Evolutionary conservation across 2,888 invertebrate genomes (phyloP).

Genomic region (Dichetophora obliterata): DNA sequence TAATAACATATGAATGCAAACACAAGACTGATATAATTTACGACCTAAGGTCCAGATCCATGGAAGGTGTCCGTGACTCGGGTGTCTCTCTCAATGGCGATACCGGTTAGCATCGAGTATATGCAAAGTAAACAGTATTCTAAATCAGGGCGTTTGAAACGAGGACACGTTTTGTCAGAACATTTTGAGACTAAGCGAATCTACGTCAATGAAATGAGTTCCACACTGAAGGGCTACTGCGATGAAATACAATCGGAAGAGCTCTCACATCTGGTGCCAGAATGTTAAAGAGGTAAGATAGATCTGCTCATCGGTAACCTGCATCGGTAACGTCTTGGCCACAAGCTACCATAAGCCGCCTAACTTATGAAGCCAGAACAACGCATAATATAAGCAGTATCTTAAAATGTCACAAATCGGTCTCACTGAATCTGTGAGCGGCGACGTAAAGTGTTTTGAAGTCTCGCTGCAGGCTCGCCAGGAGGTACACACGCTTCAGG

Average conservation of each 20-base stretch:
- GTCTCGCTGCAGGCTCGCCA: conserved; percentile 94
- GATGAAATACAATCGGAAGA: too few relatives aligned
- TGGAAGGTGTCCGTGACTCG: conserved; percentile 67
- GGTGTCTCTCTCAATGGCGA: conserved; percentile 67
- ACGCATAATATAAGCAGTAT: conserved; percentile 92
- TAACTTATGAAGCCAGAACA: conserved; percentile 96
- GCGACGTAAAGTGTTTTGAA: conserved; percentile 92
- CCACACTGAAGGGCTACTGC: too few relatives aligned
- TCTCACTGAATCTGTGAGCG: conserved; percentile 93
- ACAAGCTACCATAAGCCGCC: conserved; percentile 94
- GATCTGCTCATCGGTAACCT: too few relatives aligned
- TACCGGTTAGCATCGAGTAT: conserved; percentile 60
- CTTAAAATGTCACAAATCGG: conserved; percentile 96
- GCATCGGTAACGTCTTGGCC: conserved; percentile 89
- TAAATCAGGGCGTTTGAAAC: conserved; percentile 80
- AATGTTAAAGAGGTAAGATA: too few relatives aligned
- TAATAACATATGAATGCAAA: too few relatives aligned
- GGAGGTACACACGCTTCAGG: conserved; percentile 94
- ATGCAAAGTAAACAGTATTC: too few relatives aligned
- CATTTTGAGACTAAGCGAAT: conserved; percentile 92
- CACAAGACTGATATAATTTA: too few relatives aligned
- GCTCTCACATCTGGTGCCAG: too few relatives aligned
- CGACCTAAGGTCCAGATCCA: conserved; percentile 67
- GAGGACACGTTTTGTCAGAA: conserved; percentile 92
- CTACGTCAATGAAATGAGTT: conserved; percentile 95